Evolutionary conservation across 2,888 invertebrate species (phyloP), one percentile per base, ranked within the genome.

Genomic region (Strigamia transsilvanica): DNA sequence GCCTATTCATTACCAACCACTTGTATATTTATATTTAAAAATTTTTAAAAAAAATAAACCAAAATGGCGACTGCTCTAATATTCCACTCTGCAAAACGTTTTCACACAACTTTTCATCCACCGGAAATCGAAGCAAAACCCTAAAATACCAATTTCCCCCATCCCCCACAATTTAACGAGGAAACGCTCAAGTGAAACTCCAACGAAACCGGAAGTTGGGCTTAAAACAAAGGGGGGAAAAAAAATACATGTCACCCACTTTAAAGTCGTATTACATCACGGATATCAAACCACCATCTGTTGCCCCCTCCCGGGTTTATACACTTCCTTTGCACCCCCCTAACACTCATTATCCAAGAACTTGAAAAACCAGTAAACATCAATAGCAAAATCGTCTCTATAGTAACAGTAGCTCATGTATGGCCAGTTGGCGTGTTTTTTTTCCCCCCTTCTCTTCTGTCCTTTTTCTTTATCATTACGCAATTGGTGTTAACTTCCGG

Each of bases 211-310:
- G 46, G 46, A 46, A 46, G 46, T 46, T 12, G 46, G 46, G 46
- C 46, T 46, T 46, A 46, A 46, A 46, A 46, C 46, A 46, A 1
- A 13, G 15, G 4, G 12, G 5, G 12, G 4, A 15, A n/a, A n/a
- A 15, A 46, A 46, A 46, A 46, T 13, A 46, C 46, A 46, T 46
- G 46, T 46, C 46, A 46, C 46, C 46, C 46, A 46, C 46, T 46
- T 46, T 46, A 46, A 13, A 46, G 46, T 1, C 46, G 7, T 46
- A 46, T 46, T 46, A 46, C 46, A 46, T n/a, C 13, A 46, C 46
- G 46, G 46, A 46, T 46, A 46, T 46, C 46, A 46, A 46, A 46
- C 46, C 46, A 46, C 46, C 46, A 46, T 46, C 46, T 46, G 46
- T 46, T 46, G 46, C 15, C 13, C 46, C 46, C 15, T 13, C 46